phyloP scores from a whole-genome alignment of 1,140 invertebrate species.

The Sarcophaga bullata region DNA sequence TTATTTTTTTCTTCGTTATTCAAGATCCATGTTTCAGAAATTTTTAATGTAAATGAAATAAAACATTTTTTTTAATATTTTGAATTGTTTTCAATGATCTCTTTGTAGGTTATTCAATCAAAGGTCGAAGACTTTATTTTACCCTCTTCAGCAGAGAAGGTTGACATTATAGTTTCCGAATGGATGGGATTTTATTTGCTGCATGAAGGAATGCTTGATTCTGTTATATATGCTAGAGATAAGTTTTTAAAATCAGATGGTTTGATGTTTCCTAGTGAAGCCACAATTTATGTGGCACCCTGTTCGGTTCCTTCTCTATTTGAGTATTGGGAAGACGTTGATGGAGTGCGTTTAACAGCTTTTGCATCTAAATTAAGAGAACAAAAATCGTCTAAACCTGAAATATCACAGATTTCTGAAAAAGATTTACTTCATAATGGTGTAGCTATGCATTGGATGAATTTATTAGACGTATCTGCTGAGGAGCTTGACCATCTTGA shows the following conservation, averaged over 20 bases:
- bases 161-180: slow-evolving; percentile 97
- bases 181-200: slow-evolving; percentile 99
- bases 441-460: slow-evolving; percentile 70
- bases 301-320: slow-evolving; percentile 76
- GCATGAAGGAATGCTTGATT: slow-evolving; percentile 98
- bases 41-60: too few species aligned
- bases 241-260: slow-evolving; percentile 87
- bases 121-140: slow-evolving; percentile 79
- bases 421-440: slow-evolving; percentile 69
- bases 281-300: slow-evolving; percentile 73
- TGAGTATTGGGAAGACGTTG: slow-evolving; percentile 70
- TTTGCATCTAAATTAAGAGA: slow-evolving; percentile 68
- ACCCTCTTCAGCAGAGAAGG: slow-evolving; percentile 82
- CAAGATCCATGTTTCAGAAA: too few species aligned
- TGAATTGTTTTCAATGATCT: background rate
- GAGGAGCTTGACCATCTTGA: slow-evolving; percentile 67
- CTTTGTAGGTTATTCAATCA: slow-evolving; percentile 70
- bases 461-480: slow-evolving; percentile 68
- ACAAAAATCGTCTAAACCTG: slow-evolving; percentile 69
- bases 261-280: slow-evolving; percentile 73
- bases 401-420: slow-evolving; percentile 66
- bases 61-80: too few species aligned
- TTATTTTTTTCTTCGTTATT: too few species aligned
- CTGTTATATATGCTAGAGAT: slow-evolving; percentile 89
- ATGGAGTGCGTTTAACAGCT: slow-evolving; percentile 70